Percentiles rank a stretch among this genome's conserved stretches.
Conservation (phyloP, 2,113 vertebrate genomes). For the Sigmodon hispidus region DNA sequence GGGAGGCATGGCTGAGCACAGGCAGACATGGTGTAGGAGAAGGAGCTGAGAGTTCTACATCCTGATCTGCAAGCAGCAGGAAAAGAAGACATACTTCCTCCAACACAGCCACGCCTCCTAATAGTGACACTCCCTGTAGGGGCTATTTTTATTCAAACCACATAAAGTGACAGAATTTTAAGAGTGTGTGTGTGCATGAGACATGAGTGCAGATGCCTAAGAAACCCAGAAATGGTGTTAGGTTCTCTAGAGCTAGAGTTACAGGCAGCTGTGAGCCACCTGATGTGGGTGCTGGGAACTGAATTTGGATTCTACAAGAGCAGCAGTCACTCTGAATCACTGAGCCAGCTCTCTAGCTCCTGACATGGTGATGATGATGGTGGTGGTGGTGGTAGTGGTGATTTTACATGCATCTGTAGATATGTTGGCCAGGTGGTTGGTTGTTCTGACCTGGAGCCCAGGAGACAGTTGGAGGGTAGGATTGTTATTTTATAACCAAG, state of each 20-base stretch:
- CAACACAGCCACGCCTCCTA: not conserved
- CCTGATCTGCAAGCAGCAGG: not conserved
- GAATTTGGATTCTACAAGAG: not conserved
- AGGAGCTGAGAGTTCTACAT: not conserved
- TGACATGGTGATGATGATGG: accelerated
- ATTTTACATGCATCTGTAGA: not conserved
- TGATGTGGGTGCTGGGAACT: not conserved
- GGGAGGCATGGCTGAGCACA: not conserved
- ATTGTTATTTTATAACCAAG: not conserved
- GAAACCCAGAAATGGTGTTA: not conserved
- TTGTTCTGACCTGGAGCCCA: not conserved
- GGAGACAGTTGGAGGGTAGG: not conserved
- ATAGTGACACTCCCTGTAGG: not conserved
- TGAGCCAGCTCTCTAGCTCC: not conserved
- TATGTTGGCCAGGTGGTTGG: not conserved
- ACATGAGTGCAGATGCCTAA: not conserved
- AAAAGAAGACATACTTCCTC: not conserved
- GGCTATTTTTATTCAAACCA: not conserved
- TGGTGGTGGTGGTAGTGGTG: not conserved
- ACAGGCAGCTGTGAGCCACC: not conserved
- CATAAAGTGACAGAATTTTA: not conserved
- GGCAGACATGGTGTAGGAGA: not conserved
- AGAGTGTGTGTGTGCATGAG: not conserved
- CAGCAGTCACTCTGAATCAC: not conserved
- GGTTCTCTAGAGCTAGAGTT: not conserved